phyloP scores from a whole-genome alignment of 2,797 vertebrate genomes.

The Cryptoprocta ferox region DNA sequence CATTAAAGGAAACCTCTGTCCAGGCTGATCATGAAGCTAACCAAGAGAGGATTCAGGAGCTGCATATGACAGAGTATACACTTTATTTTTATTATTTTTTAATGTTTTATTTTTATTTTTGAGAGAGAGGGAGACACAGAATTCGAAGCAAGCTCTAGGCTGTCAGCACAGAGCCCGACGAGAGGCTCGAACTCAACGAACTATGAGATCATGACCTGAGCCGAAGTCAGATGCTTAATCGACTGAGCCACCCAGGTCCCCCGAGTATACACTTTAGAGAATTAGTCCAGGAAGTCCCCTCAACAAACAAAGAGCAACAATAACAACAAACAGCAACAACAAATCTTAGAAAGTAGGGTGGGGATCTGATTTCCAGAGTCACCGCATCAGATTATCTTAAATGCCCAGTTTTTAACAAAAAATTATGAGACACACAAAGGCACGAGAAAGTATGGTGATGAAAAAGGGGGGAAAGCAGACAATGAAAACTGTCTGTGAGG shows the following conservation, averaged over 20 bases:
- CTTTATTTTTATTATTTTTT: too few species aligned
- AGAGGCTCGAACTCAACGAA: too few species aligned
- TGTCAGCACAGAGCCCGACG: too few species aligned
- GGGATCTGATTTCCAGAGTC: not conserved
- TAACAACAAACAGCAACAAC: not conserved
- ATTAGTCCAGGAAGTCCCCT: not conserved
- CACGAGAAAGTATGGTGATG: not conserved
- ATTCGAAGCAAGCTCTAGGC: too few species aligned
- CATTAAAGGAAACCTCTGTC: not conserved
- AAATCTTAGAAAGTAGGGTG: not conserved
- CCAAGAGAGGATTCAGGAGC: not conserved
- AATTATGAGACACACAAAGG: not conserved
- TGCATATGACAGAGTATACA: not conserved
- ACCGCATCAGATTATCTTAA: not conserved
- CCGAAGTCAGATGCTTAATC: too few species aligned
- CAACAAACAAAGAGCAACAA: not conserved
- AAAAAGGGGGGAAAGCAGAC: not conserved
- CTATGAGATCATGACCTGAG: too few species aligned
- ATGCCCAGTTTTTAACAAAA: not conserved
- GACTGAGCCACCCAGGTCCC: too few species aligned
- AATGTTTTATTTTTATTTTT: too few species aligned
- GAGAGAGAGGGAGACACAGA: too few species aligned
- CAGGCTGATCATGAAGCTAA: not conserved
- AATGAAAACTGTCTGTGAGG: not conserved
- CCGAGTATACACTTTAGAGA: not conserved